These are phyloP conservation scores for Diglossa brunneiventris DNA, from an alignment of 2,113 vertebrate genomes.

Conservation along the genomic window DNA sequence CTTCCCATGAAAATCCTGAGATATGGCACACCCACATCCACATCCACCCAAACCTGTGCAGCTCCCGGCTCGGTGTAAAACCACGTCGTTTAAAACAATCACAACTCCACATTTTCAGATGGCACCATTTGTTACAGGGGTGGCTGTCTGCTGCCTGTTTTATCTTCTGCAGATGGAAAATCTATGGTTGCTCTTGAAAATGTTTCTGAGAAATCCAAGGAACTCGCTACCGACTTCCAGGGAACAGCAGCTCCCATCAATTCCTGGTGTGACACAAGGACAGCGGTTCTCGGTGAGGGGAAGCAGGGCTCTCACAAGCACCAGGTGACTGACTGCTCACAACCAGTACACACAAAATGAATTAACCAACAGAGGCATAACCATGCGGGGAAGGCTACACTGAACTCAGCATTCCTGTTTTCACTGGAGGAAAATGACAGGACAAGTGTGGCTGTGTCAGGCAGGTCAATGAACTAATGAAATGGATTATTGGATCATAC, in stretches of 20 bases:
- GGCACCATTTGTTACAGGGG: background rate
- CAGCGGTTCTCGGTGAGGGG: background rate
- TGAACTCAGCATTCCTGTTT: background rate
- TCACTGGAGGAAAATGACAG: background rate
- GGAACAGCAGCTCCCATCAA: background rate
- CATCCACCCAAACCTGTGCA: background rate
- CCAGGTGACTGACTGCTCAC: background rate
- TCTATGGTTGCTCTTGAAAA: background rate
- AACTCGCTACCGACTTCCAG: background rate
- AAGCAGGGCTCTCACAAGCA: background rate
- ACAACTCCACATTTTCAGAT: background rate
- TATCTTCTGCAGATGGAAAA: conserved; percentile 23
- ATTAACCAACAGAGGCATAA: background rate
- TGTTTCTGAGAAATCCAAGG: conserved; percentile 8
- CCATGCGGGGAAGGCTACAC: background rate
- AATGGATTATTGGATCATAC: background rate
- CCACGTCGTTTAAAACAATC: background rate
- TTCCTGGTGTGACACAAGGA: background rate
- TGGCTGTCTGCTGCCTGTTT: background rate
- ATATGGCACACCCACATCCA: background rate
- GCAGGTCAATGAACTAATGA: background rate
- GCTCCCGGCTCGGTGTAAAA: background rate
- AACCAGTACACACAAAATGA: background rate
- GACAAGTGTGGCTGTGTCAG: background rate
- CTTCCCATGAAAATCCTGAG: background rate